Percentiles rank a stretch among this genome's conserved stretches.
phyloP scores from a whole-genome alignment of 92 coral and sea anemone genomes.

The Porites rus region DNA sequence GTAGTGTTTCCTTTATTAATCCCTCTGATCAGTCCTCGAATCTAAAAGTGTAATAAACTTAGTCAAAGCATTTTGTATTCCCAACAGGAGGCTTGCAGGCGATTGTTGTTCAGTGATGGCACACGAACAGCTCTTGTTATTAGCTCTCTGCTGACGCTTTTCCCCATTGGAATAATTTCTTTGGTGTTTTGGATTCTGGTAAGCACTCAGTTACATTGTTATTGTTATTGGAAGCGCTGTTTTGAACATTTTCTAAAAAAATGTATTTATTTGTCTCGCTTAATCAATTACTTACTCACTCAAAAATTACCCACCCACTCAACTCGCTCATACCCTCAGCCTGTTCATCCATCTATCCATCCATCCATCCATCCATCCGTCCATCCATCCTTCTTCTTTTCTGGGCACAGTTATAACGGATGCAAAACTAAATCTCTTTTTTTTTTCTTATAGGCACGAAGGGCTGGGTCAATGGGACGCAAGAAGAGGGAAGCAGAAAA shows the following conservation, averaged over 20 bases:
- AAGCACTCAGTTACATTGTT: conserved; percentile 9
- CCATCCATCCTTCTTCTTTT: too few species aligned
- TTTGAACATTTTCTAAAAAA: too few species aligned
- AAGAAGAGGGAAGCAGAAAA: conserved; percentile 52
- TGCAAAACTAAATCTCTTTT: neutral
- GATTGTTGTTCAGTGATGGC: conserved; percentile 55
- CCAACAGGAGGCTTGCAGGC: conserved; percentile 62
- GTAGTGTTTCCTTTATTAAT: too few species aligned
- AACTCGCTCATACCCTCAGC: too few species aligned
- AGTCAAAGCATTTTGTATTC: neutral
- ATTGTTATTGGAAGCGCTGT: neutral
- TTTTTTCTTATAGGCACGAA: conserved; percentile 53
- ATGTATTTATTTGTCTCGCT: neutral
- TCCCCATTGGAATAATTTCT: conserved; percentile 70
- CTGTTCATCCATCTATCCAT: too few species aligned
- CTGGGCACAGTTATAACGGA: too few species aligned
- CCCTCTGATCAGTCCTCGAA: too few species aligned
- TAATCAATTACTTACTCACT: too few species aligned
- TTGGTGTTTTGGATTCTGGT: conserved; percentile 78
- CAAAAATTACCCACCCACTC: too few species aligned
- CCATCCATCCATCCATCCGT: too few species aligned
- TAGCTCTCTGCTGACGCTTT: conserved; percentile 62
- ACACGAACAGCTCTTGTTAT: conserved; percentile 62
- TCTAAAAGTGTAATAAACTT: neutral
- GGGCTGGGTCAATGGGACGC: conserved; percentile 42